Conservation (phyloP, 2,888 invertebrate species). For the Mesoligia furuncula region DNA sequence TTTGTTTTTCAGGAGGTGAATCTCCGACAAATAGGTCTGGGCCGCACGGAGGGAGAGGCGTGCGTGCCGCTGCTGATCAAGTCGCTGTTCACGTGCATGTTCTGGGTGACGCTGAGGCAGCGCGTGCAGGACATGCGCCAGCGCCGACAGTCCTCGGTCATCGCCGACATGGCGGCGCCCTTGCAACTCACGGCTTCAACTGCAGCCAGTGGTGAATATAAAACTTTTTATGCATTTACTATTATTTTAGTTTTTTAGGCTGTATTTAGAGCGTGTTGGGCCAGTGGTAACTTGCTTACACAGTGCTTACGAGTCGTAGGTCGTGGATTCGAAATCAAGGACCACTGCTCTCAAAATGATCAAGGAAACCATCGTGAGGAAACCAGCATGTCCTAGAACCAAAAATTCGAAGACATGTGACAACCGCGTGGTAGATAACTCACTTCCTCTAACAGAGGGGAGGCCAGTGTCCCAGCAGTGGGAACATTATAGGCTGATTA, state of each 20-base stretch:
- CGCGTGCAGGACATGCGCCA: slow-evolving; percentile 95
- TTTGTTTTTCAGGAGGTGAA: slow-evolving; percentile 90
- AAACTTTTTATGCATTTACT: not conserved
- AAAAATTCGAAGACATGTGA: no score
- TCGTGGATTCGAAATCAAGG: no score
- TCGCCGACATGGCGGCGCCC: slow-evolving; percentile 94
- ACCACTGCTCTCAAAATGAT: no score
- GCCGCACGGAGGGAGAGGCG: slow-evolving; percentile 91
- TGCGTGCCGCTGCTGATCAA: slow-evolving; percentile 95
- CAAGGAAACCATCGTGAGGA: no score
- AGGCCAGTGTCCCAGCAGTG: no score
- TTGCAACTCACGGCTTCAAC: slow-evolving; percentile 94
- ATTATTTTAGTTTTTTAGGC: not conserved
- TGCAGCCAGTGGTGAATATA: slow-evolving; percentile 90
- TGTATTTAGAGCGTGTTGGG: no score
- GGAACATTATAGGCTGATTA: no score
- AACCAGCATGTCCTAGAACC: no score
- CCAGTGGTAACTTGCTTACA: no score
- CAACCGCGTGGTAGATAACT: no score
- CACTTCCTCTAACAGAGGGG: no score
- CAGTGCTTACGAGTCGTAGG: no score
- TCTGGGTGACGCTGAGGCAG: slow-evolving; percentile 98
- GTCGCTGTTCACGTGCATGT: slow-evolving; percentile 97
- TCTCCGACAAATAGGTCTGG: slow-evolving; percentile 95
- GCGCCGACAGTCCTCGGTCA: slow-evolving; percentile 91